phyloP scores from a whole-genome alignment of 2,888 invertebrate species.

The Calephelis perditalis region DNA sequence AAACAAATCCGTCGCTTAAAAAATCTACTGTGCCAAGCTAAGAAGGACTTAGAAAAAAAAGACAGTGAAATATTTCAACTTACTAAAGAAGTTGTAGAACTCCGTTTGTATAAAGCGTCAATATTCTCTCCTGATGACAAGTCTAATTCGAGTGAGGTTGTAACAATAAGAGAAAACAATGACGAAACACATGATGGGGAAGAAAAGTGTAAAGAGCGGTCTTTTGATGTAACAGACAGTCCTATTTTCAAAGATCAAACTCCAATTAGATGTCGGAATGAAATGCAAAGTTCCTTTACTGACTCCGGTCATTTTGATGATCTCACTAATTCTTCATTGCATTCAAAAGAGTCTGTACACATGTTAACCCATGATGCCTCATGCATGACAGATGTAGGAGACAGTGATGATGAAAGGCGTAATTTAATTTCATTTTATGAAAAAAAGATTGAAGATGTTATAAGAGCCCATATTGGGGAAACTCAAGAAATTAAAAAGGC shows the following conservation, averaged over 20 bases:
- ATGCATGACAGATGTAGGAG: conserved; percentile 71
- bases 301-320: conserved; percentile 94
- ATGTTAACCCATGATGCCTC: conserved; percentile 75
- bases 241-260: conserved; percentile 67
- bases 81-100: conserved; percentile 88
- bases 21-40: conserved; percentile 84
- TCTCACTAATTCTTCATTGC: conserved; percentile 84
- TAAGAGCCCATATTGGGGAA: conserved; percentile 78
- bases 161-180: conserved; percentile 85
- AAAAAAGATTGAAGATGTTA: conserved; percentile 85
- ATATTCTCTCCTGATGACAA: conserved; percentile 88
- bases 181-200: conserved; percentile 55
- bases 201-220: conserved; percentile 61
- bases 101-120: conserved; percentile 88
- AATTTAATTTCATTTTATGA: conserved; percentile 85
- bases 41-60: conserved; percentile 87
- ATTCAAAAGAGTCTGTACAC: conserved; percentile 85
- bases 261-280: conserved; percentile 69
- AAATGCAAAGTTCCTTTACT: conserved; percentile 87
- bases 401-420: conserved; percentile 81
- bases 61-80: conserved; percentile 88
- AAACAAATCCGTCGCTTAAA: conserved; percentile 87
- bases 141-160: conserved; percentile 86
- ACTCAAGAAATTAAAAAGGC: conserved; percentile 87
- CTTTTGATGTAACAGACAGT: conserved; percentile 70